Evolutionary conservation across 1,140 invertebrate genomes (phyloP), one percentile per base, ranked within the genome.

Genomic region (Aphelinus atriplicis): DNA sequence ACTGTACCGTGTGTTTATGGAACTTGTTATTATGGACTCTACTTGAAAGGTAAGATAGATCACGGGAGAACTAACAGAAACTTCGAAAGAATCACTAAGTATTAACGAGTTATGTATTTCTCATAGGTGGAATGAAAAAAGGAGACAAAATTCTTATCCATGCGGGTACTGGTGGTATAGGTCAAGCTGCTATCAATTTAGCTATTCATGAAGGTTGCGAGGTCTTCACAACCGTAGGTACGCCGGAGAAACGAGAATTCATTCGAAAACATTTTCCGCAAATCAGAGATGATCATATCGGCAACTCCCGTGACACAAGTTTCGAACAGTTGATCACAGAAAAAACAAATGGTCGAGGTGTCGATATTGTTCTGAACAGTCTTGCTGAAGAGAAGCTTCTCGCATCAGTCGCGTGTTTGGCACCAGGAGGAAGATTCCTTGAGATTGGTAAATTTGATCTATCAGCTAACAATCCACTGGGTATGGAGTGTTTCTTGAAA

Each of bases 1-100:
- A 95, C 95, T 1, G 91, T 97, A 1, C 95, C 96, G 2, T 92
- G 94, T 1, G 93, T 93, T 10, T 97, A 96, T 83, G 90, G 91
- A 67, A 96, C 95, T 2, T 94, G 92, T 2, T 94, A 95, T 78
- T 96, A 95, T 84, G 93, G 94, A 46, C 89, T 97, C 77, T 84
- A 90, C 57, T 67, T 80, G 7, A 82, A 47, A 3, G 61, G 61
- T 47, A 63, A 42, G 51, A 6, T 6, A 4, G 9, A 53, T 9
- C 51, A 46, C 7, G 0, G 46, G 62, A 9, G 9, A 42, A 9
- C 6, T 55, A 3, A n/a, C 10, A 7, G 62, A 26, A 26, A 26
- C 26, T 26, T 26, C 26, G 26, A 26, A 26, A 26, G 26, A 26
- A 26, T 26, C 26, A 26, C 26, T 26, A 26, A 26, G 26, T 42